Evolutionary conservation across 2,888 invertebrate genomes (phyloP).

Genomic region (Nephrotoma guestfalica): DNA sequence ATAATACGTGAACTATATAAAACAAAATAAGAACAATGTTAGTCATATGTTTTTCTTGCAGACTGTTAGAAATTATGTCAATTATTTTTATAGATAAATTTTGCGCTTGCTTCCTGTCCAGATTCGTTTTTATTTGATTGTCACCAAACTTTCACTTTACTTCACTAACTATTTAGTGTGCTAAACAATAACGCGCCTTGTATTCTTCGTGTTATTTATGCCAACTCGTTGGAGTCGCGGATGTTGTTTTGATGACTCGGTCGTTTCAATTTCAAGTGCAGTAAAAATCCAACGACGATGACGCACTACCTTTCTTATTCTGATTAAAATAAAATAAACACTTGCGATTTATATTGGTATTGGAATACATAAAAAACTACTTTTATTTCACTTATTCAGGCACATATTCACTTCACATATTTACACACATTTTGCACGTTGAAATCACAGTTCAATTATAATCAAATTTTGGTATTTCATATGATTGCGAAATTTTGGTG

Average conservation of each 20-base stretch:
- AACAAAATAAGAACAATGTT: too few species aligned
- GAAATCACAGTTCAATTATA: background rate
- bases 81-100: too few species aligned
- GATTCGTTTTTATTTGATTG: background rate
- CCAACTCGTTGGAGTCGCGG: background rate
- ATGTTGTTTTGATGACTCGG: background rate
- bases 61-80: too few species aligned
- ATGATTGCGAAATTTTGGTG: background rate
- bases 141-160: background rate
- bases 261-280: background rate
- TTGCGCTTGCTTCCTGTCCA: too few species aligned
- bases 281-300: background rate
- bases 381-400: background rate
- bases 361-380: background rate
- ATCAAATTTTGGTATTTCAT: background rate
- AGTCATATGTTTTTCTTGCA: too few species aligned
- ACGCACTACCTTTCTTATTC: background rate
- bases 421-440: background rate
- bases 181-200: background rate
- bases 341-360: background rate
- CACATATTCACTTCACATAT: background rate
- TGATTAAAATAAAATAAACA: background rate
- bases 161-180: background rate
- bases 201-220: background rate
- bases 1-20: too few species aligned